Conservation (phyloP, 2,888 invertebrate species). For the Yponomeuta cagnagella region DNA sequence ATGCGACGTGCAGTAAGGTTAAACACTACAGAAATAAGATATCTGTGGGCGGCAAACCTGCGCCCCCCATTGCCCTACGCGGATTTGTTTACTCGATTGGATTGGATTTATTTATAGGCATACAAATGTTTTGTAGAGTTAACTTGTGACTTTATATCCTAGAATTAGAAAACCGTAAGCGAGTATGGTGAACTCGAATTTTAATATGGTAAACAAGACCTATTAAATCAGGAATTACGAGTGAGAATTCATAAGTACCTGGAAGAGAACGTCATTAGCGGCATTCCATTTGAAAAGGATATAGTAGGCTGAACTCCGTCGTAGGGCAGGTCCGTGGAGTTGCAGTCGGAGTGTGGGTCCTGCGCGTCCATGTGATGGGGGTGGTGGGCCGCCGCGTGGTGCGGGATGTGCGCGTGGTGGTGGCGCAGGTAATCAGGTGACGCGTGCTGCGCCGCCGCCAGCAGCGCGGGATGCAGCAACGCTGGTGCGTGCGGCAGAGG, state of each 20-base stretch:
- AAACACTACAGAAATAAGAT: conserved; percentile 75
- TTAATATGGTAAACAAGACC: neutral
- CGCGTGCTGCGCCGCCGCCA: conserved; percentile 89
- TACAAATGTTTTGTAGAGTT: neutral
- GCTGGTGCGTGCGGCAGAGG: conserved; percentile 90
- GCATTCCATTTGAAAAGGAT: conserved; percentile 86
- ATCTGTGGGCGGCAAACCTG: conserved; percentile 46
- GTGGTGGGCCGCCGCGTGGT: conserved; percentile 84
- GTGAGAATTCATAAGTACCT: neutral
- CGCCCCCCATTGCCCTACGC: neutral
- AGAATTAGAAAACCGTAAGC: neutral
- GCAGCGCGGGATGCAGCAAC: conserved; percentile 85
- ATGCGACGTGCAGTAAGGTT: conserved; percentile 66
- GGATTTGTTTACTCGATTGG: conserved; percentile 10
- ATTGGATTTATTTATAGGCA: neutral
- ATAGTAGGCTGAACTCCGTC: conserved; percentile 96
- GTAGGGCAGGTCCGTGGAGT: conserved; percentile 92
- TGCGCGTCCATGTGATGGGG: conserved; percentile 90
- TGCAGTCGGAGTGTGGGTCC: conserved; percentile 92
- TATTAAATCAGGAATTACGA: neutral
- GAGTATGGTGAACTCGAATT: too few species aligned
- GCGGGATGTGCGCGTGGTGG: conserved; percentile 82
- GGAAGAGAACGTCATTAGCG: conserved; percentile 22
- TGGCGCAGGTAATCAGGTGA: conserved; percentile 86
- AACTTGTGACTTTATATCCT: too few species aligned